Conservation (phyloP, 2,113 vertebrate genomes). For the Amphiprion ocellaris region DNA sequence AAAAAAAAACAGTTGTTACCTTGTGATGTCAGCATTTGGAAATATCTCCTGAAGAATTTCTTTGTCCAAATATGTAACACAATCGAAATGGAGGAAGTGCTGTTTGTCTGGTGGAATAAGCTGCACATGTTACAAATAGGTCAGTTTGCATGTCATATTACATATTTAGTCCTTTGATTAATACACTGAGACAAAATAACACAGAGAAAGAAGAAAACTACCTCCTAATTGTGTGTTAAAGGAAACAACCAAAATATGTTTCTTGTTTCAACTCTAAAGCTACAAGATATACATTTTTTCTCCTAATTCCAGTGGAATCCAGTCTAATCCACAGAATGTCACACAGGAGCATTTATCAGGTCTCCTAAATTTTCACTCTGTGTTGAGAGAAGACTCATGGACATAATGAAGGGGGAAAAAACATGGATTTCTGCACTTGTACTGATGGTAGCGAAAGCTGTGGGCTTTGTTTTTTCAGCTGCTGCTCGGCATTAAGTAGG, state of each 20-base stretch:
- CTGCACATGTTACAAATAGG: no score
- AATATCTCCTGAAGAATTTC: neutral
- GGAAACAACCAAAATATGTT: no score
- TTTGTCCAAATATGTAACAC: no score
- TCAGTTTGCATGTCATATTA: no score
- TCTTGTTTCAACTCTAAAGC: no score
- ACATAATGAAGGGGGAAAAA: neutral
- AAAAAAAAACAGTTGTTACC: neutral
- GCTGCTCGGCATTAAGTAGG: constrained; percentile 32
- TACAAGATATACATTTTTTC: neutral
- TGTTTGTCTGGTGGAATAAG: no score
- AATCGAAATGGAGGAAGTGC: no score
- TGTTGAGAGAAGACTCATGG: constrained; percentile 2
- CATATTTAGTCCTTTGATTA: neutral
- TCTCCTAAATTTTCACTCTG: neutral
- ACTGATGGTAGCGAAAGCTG: constrained; percentile 25
- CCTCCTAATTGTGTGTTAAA: no score
- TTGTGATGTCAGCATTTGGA: neutral
- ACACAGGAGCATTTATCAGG: neutral
- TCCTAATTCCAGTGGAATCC: neutral
- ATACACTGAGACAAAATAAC: no score
- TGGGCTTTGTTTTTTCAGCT: constrained; percentile 37
- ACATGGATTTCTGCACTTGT: neutral
- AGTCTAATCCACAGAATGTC: neutral
- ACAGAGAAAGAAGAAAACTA: no score